phyloP scores from a whole-genome alignment of 2,797 vertebrate genomes.

The Crenuchus spilurus region DNA sequence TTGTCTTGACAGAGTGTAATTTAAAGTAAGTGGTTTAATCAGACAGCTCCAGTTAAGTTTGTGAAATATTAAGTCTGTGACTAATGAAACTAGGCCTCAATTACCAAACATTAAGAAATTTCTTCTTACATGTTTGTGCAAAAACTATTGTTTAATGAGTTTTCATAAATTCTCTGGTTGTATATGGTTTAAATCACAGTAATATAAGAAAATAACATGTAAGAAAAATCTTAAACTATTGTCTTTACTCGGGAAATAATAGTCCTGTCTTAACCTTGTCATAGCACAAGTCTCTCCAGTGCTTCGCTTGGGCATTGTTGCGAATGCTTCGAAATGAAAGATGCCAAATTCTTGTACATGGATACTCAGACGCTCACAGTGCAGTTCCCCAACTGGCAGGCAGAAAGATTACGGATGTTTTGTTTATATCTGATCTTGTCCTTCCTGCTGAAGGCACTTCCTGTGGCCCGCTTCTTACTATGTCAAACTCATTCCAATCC shows the following conservation, averaged over 20 bases:
- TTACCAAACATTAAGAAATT: no score
- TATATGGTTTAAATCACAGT: no score
- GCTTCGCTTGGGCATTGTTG: not conserved
- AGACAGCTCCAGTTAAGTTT: not conserved
- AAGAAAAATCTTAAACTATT: no score
- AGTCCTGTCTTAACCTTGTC: not conserved
- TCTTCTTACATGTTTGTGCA: no score
- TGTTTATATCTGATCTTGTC: constrained; percentile 5
- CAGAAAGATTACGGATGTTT: not conserved
- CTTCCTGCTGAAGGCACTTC: constrained; percentile 1
- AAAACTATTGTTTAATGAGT: no score
- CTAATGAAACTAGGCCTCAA: no score
- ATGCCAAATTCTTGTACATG: not conserved
- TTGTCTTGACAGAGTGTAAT: not conserved
- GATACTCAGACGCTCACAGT: not conserved
- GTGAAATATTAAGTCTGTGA: not conserved
- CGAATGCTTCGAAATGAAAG: not conserved
- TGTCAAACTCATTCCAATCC: not conserved
- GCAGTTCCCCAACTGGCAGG: not conserved
- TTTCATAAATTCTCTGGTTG: no score
- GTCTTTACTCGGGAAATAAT: no score
- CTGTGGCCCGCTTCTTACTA: not conserved
- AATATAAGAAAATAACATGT: no score
- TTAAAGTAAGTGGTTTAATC: not conserved
- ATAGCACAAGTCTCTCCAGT: not conserved